Conservation (phyloP, 1,140 invertebrate species). For the Nixonia krombeini region DNA sequence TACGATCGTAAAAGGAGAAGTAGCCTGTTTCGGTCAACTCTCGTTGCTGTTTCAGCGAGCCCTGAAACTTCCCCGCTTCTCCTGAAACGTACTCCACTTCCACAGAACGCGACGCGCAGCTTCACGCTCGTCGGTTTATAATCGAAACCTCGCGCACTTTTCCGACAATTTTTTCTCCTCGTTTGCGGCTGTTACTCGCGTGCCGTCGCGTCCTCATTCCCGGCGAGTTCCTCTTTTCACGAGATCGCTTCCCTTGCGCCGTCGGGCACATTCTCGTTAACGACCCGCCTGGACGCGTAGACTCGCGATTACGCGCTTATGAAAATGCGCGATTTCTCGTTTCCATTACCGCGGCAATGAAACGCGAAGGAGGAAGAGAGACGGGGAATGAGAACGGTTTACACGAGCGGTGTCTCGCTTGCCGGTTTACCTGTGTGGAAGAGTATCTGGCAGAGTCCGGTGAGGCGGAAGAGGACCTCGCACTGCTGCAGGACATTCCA, state of each 20-base stretch:
- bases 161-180: conserved; percentile 43
- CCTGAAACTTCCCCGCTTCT: not conserved
- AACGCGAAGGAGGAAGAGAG: no score
- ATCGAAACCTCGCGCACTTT: conserved; percentile 46
- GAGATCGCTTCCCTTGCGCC: conserved; percentile 17
- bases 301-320: no score
- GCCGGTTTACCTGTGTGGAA: conserved; percentile 62
- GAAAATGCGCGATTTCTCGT: no score
- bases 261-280: not conserved
- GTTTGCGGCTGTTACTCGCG: no score
- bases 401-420: no score
- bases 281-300: no score
- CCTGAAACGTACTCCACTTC: conserved; percentile 39
- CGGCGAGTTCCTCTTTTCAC: conserved; percentile 40
- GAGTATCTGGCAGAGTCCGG: conserved; percentile 69
- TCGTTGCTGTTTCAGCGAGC: conserved; percentile 1
- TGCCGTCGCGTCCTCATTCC: conserved; percentile 57
- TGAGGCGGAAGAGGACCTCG: conserved; percentile 68
- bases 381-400: no score
- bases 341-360: no score
- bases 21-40: conserved; percentile 11
- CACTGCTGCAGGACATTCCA: conserved; percentile 70
- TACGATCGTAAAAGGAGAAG: no score
- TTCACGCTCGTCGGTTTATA: conserved; percentile 47
- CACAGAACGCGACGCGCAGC: conserved; percentile 26